These are phyloP conservation scores for Amiota communis DNA, from an alignment of 2,888 invertebrate species.

Conservation along the genomic window DNA sequence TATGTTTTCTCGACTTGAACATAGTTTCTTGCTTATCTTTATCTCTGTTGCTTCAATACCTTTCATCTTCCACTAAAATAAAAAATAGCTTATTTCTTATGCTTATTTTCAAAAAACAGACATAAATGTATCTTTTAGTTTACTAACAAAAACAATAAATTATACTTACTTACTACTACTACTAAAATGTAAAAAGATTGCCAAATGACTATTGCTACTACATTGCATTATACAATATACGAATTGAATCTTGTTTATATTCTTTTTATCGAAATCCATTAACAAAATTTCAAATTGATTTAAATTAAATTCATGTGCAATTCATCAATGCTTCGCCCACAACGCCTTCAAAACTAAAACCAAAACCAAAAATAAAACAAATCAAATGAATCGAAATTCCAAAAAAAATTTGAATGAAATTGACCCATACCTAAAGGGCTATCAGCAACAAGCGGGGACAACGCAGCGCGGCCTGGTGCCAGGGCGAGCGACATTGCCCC, in stretches of 20 bases:
- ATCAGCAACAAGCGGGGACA: conserved; percentile 57
- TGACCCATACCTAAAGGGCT: conserved; percentile 57
- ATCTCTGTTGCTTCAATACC: conserved; percentile 5
- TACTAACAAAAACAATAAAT: conserved; percentile 19
- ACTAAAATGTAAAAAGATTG: conserved; percentile 1
- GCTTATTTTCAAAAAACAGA: conserved; percentile 25
- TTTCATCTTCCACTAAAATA: not conserved
- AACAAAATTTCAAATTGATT: conserved; percentile 65
- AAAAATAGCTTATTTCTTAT: conserved; percentile 11
- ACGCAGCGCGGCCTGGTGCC: conserved; percentile 65
- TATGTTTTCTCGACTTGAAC: conserved; percentile 14
- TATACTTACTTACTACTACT: conserved; percentile 11
- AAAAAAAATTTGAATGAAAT: conserved; percentile 17
- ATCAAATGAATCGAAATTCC: too few relatives aligned
- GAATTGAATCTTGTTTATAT: conserved; percentile 54
- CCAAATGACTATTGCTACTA: conserved; percentile 8
- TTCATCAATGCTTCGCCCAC: conserved; percentile 20
- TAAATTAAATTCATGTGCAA: conserved; percentile 62
- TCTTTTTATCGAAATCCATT: conserved; percentile 49
- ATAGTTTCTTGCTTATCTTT: conserved; percentile 14
- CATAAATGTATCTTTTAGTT: conserved; percentile 25
- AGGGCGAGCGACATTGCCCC: conserved; percentile 60
- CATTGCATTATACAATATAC: conserved; percentile 56
- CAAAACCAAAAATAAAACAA: not conserved
- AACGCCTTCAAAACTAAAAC: conserved; percentile 25